A percentile compares a stretch with the other conserved stretches of the same genome.
Evolutionary conservation across 2,113 vertebrate genomes (phyloP).

Genomic region (Microcebus griseorufus): DNA sequence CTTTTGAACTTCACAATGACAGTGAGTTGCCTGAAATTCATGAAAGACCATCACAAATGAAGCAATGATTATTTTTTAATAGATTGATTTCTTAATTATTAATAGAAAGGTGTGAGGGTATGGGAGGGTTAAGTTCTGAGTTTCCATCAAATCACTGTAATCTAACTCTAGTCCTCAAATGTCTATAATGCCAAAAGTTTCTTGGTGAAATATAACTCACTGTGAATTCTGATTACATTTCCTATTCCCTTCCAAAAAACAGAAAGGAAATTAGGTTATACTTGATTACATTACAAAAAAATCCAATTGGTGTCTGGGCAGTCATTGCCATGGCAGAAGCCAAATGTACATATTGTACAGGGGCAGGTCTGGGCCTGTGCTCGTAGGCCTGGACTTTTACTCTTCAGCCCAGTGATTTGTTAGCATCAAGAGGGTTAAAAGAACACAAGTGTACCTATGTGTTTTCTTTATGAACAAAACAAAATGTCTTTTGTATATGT

Average conservation of each 20-base stretch:
- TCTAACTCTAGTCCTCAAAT: conserved; percentile 33
- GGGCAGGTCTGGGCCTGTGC: neutral
- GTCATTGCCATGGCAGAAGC: conserved; percentile 19
- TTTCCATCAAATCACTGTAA: conserved; percentile 58
- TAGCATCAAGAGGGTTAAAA: conserved; percentile 49
- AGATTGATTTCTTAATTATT: conserved; percentile 17
- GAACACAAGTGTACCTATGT: neutral
- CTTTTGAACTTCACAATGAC: neutral
- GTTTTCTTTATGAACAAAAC: conserved; percentile 32
- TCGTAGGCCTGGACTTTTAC: neutral
- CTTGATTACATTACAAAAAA: conserved; percentile 73
- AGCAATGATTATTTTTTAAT: neutral
- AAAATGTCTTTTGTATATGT: conserved; percentile 23
- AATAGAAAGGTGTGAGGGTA: conserved; percentile 38
- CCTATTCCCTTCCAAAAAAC: conserved; percentile 67
- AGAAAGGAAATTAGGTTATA: conserved; percentile 76
- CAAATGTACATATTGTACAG: neutral
- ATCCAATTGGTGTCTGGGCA: conserved; percentile 49
- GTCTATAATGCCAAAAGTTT: conserved; percentile 57
- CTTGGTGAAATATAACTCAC: conserved; percentile 64
- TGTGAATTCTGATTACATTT: conserved; percentile 79
- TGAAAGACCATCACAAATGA: neutral
- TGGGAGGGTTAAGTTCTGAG: conserved; percentile 41
- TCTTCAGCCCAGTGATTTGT: neutral
- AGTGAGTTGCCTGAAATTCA: neutral